A percentile compares a stretch with the other conserved stretches of the same genome.
Evolutionary conservation across 1,140 invertebrate genomes (phyloP).

Genomic region (Lethocerus indicus): DNA sequence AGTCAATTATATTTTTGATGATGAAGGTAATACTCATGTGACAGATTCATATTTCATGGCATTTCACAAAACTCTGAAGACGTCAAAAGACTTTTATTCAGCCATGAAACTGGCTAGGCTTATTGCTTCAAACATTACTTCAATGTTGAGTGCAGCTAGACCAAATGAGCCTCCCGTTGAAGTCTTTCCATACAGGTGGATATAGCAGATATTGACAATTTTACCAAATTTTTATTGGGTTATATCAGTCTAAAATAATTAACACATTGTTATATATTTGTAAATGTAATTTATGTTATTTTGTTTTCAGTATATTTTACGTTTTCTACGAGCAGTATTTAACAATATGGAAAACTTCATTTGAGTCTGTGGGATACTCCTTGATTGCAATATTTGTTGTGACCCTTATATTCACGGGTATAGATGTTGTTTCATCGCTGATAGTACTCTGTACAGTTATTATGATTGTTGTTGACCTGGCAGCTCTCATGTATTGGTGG

Average conservation of each 20-base stretch:
- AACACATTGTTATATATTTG: not conserved
- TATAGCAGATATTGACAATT: not conserved
- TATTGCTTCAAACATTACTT: slow-evolving; percentile 67
- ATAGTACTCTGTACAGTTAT: slow-evolving; percentile 81
- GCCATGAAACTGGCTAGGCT: slow-evolving; percentile 64
- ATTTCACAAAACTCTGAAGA: slow-evolving; percentile 85
- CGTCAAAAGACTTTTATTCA: slow-evolving; percentile 79
- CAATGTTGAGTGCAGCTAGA: slow-evolving; percentile 45
- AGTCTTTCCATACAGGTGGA: slow-evolving; percentile 82
- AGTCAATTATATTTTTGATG: slow-evolving; percentile 34
- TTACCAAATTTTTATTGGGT: too few relatives aligned
- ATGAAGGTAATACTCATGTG: slow-evolving; percentile 26
- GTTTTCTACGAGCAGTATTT: slow-evolving; percentile 99
- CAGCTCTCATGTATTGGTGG: slow-evolving; percentile 96
- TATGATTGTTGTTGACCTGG: slow-evolving; percentile 82
- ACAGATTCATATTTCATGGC: slow-evolving; percentile 81
- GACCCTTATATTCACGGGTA: slow-evolving; percentile 83
- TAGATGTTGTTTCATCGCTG: slow-evolving; percentile 76
- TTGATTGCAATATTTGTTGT: slow-evolving; percentile 83
- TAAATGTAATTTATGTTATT: not conserved
- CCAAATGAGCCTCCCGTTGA: slow-evolving; percentile 35
- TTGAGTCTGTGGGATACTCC: slow-evolving; percentile 74
- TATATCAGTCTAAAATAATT: too few relatives aligned
- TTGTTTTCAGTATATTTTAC: slow-evolving; percentile 69
- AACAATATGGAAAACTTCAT: slow-evolving; percentile 82